Evolutionary conservation across 2,113 vertebrate genomes (phyloP).

Genomic region (Podarcis cretensis): DNA sequence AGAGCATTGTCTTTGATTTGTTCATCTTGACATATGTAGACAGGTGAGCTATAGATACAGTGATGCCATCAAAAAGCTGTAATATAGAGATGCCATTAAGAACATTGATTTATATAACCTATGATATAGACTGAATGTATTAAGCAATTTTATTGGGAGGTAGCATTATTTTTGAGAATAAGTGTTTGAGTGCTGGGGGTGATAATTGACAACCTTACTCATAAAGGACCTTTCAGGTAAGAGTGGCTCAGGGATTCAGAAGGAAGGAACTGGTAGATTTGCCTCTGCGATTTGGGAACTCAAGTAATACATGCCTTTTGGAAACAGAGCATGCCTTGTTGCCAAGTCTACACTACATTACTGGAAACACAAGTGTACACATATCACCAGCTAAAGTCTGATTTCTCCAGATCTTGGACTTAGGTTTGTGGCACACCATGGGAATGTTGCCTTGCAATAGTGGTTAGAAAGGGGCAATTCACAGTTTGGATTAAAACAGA

Average conservation of each 20-base stretch:
- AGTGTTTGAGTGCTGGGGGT: background rate
- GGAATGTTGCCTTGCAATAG: background rate
- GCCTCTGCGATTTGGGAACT: background rate
- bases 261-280: background rate
- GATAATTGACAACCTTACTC: background rate
- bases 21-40: background rate
- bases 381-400: background rate
- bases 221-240: background rate
- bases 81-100: background rate
- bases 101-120: background rate
- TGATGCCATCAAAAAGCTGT: background rate
- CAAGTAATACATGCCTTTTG: background rate
- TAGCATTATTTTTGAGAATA: background rate
- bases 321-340: background rate
- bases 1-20: conserved; percentile 7
- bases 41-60: background rate
- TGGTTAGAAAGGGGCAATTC: background rate
- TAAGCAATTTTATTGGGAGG: background rate
- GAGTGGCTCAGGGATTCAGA: conserved; percentile 6
- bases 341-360: background rate
- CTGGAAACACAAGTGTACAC: background rate
- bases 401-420: background rate
- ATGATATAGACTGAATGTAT: background rate
- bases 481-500: background rate
- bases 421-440: background rate